Evolutionary conservation across 2,113 vertebrate genomes (phyloP).

Genomic region (Myrmecobius fasciatus): DNA sequence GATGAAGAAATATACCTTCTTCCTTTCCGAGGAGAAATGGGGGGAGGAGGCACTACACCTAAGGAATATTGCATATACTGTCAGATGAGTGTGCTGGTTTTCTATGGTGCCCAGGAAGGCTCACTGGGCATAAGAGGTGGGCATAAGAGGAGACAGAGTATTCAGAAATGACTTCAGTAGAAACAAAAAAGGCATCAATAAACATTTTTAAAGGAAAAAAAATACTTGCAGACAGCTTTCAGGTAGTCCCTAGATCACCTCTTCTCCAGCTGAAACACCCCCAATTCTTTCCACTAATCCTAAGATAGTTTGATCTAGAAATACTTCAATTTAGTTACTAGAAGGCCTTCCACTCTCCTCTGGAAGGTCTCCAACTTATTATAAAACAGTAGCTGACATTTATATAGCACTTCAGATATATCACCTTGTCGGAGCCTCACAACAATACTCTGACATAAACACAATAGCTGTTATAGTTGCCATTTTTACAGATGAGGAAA

Average conservation of each 20-base stretch:
- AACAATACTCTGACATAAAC: neutral
- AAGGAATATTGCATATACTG: neutral
- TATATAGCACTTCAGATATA: neutral
- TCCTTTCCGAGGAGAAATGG: neutral
- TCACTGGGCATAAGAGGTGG: neutral
- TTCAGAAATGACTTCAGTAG: neutral
- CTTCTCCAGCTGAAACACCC: neutral
- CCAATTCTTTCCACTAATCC: neutral
- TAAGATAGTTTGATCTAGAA: neutral
- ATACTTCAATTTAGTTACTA: neutral
- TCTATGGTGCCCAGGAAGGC: neutral
- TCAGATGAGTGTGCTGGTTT: neutral
- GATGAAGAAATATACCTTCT: neutral
- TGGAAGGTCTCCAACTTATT: neutral
- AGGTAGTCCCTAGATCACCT: neutral
- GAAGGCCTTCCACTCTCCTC: neutral
- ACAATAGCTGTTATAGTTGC: neutral
- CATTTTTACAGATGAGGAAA: neutral
- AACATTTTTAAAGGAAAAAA: neutral
- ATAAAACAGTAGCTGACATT: neutral
- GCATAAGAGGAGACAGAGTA: neutral
- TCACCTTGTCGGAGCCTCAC: neutral
- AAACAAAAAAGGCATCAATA: neutral
- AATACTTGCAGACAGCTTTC: neutral
- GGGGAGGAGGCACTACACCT: neutral